These are phyloP conservation scores for Chrysocyon brachyurus DNA, from an alignment of 2,797 vertebrate genomes.

Conservation along the genomic window DNA sequence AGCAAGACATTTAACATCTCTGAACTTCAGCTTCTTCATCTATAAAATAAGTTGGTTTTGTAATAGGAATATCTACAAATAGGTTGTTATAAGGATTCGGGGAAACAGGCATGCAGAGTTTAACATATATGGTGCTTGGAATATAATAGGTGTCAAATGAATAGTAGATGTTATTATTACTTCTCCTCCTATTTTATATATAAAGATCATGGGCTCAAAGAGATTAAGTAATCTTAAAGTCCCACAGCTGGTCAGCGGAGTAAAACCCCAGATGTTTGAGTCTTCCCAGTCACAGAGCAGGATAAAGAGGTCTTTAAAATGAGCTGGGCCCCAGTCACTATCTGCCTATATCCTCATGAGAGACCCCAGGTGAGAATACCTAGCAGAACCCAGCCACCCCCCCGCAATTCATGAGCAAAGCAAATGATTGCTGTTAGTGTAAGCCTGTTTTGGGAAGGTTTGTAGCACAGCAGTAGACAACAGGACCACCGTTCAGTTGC, in stretches of 20 bases:
- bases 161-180: neutral
- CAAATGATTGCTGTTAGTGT: neutral
- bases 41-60: neutral
- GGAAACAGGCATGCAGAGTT: neutral
- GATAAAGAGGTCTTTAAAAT: neutral
- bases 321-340: neutral
- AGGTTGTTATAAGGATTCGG: neutral
- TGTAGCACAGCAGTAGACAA: neutral
- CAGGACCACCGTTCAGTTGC: neutral
- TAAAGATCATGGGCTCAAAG: neutral
- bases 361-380: neutral
- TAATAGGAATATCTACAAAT: neutral
- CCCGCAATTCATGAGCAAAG: neutral
- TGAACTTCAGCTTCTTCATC: neutral
- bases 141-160: neutral
- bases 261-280: neutral
- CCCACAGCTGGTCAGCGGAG: neutral
- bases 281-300: neutral
- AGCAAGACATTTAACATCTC: neutral
- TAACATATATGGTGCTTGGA: neutral
- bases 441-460: neutral
- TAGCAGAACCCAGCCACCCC: neutral
- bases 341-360: neutral
- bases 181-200: neutral
- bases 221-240: constrained; percentile 39